These are phyloP conservation scores for Brassicogethes aeneus DNA, from an alignment of 2,888 invertebrate genomes.

Conservation along the genomic window DNA sequence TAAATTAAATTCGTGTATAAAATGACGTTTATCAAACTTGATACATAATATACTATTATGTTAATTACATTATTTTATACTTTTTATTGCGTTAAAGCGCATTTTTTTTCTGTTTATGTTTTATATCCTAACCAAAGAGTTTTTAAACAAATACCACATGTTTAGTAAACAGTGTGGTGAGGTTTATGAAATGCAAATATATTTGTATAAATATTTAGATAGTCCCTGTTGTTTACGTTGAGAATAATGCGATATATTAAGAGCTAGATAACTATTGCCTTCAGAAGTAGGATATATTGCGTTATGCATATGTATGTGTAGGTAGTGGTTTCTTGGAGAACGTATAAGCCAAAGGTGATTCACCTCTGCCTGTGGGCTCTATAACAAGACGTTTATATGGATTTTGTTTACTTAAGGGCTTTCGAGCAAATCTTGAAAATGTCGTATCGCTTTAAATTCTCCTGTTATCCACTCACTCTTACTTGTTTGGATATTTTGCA, in stretches of 20 bases:
- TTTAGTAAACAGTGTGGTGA: too few relatives aligned
- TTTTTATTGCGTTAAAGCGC: too few relatives aligned
- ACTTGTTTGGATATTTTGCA: slow-evolving; percentile 19
- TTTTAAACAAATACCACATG: too few relatives aligned
- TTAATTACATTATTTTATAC: too few relatives aligned
- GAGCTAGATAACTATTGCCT: not conserved
- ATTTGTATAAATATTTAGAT: too few relatives aligned
- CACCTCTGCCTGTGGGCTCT: slow-evolving; percentile 19
- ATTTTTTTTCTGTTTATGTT: too few relatives aligned
- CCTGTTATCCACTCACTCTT: slow-evolving; percentile 15
- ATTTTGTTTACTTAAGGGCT: slow-evolving; percentile 37
- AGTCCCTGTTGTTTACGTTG: too few relatives aligned
- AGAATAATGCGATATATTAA: not conserved
- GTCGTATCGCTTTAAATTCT: slow-evolving; percentile 31
- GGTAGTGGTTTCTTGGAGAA: slow-evolving; percentile 11
- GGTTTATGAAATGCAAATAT: too few relatives aligned
- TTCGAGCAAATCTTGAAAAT: slow-evolving; percentile 34
- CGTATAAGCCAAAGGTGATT: slow-evolving; percentile 17
- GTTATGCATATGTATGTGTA: slow-evolving; percentile 15
- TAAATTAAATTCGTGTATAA: too few relatives aligned
- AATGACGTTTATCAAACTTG: too few relatives aligned
- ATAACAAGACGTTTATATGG: slow-evolving; percentile 34
- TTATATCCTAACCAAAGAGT: too few relatives aligned
- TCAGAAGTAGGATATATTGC: slow-evolving; percentile 1
- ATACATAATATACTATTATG: too few relatives aligned